Conservation (phyloP, 2,113 vertebrate species). For the Malurus alboscapulatus region DNA sequence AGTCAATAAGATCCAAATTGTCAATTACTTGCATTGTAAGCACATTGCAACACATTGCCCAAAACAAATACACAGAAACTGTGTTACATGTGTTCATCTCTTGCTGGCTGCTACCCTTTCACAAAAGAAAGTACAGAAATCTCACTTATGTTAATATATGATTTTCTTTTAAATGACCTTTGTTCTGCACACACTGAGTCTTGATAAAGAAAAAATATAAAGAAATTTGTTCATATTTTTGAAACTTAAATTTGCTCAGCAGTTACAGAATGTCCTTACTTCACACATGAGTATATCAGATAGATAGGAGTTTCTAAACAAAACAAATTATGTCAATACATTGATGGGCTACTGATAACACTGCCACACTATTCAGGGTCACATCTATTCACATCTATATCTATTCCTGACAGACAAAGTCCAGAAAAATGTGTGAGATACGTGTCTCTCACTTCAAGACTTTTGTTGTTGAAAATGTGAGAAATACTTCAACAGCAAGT, state of each 20-base stretch:
- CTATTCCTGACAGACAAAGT: not conserved
- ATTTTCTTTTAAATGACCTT: not conserved
- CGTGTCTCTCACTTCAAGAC: not conserved
- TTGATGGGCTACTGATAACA: not conserved
- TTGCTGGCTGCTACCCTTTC: not conserved
- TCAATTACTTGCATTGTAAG: not conserved
- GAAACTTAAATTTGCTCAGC: not conserved
- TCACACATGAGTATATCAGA: not conserved
- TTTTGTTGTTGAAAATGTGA: not conserved
- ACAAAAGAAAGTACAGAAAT: not conserved
- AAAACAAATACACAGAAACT: not conserved
- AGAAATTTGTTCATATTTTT: not conserved
- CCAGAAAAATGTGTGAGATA: not conserved
- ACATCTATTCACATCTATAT: not conserved
- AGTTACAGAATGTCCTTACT: not conserved
- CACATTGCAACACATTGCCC: not conserved
- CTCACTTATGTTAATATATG: not conserved
- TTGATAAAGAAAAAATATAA: not conserved
- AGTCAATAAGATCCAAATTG: not conserved
- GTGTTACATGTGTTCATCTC: not conserved
- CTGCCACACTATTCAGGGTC: not conserved
- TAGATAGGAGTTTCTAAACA: not conserved
- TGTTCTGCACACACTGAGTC: not conserved
- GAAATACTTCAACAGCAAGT: not conserved
- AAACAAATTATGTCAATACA: not conserved